Evolutionary conservation across 2,888 invertebrate genomes (phyloP), one percentile per base, ranked within the genome.

Genomic region (Nasonovia ribisnigri): DNA sequence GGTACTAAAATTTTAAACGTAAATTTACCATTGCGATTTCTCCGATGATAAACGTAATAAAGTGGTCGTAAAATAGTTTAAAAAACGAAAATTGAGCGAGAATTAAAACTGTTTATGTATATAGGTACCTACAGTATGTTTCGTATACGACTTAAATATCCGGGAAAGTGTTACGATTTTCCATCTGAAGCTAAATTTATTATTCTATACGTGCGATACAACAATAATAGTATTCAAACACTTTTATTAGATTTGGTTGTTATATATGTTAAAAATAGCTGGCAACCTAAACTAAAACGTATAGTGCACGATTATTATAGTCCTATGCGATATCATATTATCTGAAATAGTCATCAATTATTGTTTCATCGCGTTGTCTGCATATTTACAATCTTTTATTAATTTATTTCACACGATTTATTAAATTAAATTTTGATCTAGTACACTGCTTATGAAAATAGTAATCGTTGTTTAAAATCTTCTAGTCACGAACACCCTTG

Each of bases 401-500:
- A 77, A 77, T 77, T 77, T 77, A 77, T 77, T 77, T 77, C 36
- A 36, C 77, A 77, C 20, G 36, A 77, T 4, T 84, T 43, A 43
- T 84, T 84, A 84, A 54, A 43, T 84, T 4, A 6, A 84, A 54
- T 88, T 57, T 26, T 36, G 46, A 60, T 60, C 11, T 46, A 46
- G n/a, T 46, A 46, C 24, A 60, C 60, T n/a, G 24, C 48, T 77
- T 91, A 42, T n/a, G 54, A 54, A 67, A 42, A 91, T 5, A 42
- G 4, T 54, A 84, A 60, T 84, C 84, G 42, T 20, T 54, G 29
- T 84, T 43, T 36, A 29, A n/a, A n/a, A 57, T 86, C 46, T n/a
- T 57, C 84, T 46, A 46, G 84, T 91, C 91, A 91, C 91, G 91
- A 43, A 91, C 57, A 91, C 91, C 57, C 91, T 91, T 91, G 91